A percentile compares a stretch with the other conserved stretches of the same genome.
Evolutionary conservation across 2,113 vertebrate genomes (phyloP).

Genomic region (Bos javanicus): DNA sequence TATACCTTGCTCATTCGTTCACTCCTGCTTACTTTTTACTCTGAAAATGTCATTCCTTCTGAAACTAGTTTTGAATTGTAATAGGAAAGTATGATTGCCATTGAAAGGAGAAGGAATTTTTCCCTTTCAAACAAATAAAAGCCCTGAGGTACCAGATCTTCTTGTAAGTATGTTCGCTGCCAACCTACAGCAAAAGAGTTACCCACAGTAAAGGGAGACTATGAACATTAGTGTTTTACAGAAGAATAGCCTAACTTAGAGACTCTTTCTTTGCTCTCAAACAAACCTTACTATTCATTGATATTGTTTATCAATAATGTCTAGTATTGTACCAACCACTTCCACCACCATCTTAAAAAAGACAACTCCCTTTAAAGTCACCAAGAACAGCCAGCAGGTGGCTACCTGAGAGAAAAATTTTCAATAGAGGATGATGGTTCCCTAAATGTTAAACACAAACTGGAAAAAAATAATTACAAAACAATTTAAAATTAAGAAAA

Average conservation of each 20-base stretch:
- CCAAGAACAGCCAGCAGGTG: not conserved
- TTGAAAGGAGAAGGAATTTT: not conserved
- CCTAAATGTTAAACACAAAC: not conserved
- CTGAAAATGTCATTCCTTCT: not conserved
- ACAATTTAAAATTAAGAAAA: constrained; percentile 13
- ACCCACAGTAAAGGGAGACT: not conserved
- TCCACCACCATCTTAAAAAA: not conserved
- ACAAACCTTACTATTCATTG: not conserved
- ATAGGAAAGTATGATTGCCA: not conserved
- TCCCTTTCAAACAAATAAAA: constrained; percentile 35
- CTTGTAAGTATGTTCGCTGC: not conserved
- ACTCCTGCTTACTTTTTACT: not conserved
- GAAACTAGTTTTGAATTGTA: constrained; percentile 3
- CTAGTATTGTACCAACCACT: not conserved
- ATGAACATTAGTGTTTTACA: not conserved
- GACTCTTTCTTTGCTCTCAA: not conserved
- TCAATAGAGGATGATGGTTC: not conserved
- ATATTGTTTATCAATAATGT: not conserved
- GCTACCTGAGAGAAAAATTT: not conserved
- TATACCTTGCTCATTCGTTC: not conserved
- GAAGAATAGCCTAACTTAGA: not conserved
- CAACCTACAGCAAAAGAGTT: not conserved
- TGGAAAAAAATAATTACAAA: not conserved
- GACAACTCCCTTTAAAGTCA: not conserved
- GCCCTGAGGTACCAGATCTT: not conserved